phyloP scores from a whole-genome alignment of 2,888 invertebrate genomes.

The Sinotaia quadrata region DNA sequence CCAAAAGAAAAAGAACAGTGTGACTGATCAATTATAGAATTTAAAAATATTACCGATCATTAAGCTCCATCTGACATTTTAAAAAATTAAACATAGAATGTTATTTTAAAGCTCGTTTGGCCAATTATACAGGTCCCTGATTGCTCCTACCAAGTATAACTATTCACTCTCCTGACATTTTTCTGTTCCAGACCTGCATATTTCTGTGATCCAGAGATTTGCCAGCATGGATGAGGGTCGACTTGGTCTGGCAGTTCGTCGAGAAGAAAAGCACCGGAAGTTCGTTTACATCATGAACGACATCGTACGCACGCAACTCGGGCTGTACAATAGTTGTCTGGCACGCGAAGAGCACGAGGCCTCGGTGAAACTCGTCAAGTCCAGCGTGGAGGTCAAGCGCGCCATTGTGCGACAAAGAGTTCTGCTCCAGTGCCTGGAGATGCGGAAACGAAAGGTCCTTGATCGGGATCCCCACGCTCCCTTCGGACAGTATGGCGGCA shows the following conservation, averaged over 20 bases:
- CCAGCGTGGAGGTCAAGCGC: constrained; percentile 46
- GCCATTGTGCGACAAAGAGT: constrained; percentile 50
- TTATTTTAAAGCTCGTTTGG: too few relatives aligned
- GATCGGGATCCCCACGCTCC: constrained; percentile 19
- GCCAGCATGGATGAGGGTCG: constrained; percentile 52
- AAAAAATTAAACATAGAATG: too few relatives aligned
- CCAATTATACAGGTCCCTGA: too few relatives aligned
- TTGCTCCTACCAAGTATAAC: too few relatives aligned
- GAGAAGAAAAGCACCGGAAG: constrained; percentile 53
- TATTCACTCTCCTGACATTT: too few relatives aligned
- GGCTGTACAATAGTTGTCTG: constrained; percentile 45
- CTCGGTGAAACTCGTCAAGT: constrained; percentile 45
- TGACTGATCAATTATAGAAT: too few relatives aligned
- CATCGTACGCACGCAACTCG: constrained; percentile 46
- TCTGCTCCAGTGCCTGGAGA: constrained; percentile 54
- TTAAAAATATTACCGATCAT: too few relatives aligned
- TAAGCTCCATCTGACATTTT: too few relatives aligned
- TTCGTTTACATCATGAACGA: constrained; percentile 56
- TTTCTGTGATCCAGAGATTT: not conserved
- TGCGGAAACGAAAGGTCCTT: constrained; percentile 40
- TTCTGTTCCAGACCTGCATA: not conserved
- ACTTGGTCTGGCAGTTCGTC: constrained; percentile 47
- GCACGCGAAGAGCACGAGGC: constrained; percentile 43
- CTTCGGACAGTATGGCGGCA: constrained; percentile 53
- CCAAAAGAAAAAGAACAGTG: too few relatives aligned